Evolutionary conservation across 2,113 vertebrate species (phyloP).

Genomic region (Nesoenas mayeri): DNA sequence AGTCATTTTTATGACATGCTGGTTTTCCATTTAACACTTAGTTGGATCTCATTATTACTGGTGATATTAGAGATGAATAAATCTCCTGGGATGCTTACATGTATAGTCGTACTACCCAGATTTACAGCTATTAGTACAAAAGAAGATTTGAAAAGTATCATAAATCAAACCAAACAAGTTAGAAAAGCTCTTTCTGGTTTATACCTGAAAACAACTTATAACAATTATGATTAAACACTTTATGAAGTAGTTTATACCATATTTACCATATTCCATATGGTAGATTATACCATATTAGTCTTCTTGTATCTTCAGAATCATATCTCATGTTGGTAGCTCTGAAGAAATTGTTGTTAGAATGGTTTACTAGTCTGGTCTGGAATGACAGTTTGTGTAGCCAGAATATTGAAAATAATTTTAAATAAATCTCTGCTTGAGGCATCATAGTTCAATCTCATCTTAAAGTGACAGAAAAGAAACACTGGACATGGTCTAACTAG

Average conservation of each 20-base stretch:
- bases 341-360: neutral
- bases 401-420: neutral
- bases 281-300: neutral
- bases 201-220: neutral
- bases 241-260: rapidly evolving
- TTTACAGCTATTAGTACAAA: neutral
- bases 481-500: neutral
- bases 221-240: neutral
- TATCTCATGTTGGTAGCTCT: neutral
- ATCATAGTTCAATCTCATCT: neutral
- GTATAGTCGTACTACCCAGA: neutral
- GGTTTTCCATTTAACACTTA: neutral
- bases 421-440: neutral
- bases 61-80: neutral
- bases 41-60: neutral
- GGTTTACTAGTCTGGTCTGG: neutral
- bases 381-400: neutral
- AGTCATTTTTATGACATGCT: neutral
- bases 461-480: neutral
- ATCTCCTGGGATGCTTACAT: neutral
- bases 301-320: rapidly evolving
- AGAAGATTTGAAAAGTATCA: neutral
- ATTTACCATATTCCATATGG: neutral
- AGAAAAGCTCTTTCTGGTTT: neutral
- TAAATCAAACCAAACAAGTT: neutral